Conservation (phyloP, 2,888 invertebrate species). For the Mamestra brassicae region DNA sequence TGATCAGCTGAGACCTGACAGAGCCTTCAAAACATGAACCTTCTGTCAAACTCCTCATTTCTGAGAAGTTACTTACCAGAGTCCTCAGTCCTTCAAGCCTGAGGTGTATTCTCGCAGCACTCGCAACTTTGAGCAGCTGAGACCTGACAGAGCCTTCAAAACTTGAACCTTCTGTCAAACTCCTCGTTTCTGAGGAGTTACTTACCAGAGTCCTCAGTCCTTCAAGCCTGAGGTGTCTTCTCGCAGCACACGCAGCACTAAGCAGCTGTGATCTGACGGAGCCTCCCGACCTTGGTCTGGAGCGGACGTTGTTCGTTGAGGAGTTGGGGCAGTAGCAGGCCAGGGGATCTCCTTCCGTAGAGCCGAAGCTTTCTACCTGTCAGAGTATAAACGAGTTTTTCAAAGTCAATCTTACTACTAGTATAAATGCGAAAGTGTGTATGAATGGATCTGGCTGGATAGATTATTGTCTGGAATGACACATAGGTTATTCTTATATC, state of each 20-base stretch:
- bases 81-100: constrained; percentile 95
- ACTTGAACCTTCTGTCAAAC: too few species aligned
- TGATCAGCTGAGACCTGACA: neutral
- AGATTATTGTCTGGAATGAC: too few species aligned
- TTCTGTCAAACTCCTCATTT: neutral
- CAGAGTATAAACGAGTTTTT: too few species aligned
- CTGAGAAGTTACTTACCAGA: constrained; percentile 82
- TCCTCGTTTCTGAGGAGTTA: too few species aligned
- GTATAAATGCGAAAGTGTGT: too few species aligned
- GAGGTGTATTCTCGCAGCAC: constrained; percentile 72
- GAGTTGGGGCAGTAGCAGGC: constrained; percentile 92
- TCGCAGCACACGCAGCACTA: constrained; percentile 95
- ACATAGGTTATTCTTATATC: too few species aligned
- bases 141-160: too few species aligned
- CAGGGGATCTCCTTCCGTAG: constrained; percentile 92
- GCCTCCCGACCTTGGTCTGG: constrained; percentile 88
- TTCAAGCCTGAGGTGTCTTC: constrained; percentile 93
- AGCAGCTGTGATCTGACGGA: constrained; percentile 94
- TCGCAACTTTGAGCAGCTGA: too few species aligned
- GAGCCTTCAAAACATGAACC: too few species aligned
- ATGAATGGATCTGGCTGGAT: too few species aligned
- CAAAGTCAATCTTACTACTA: too few species aligned
- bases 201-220: too few species aligned
- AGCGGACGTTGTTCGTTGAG: constrained; percentile 51
- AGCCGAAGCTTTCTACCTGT: constrained; percentile 91